These are phyloP conservation scores for Ischnura elegans DNA, from an alignment of 2,888 invertebrate genomes.

Conservation along the genomic window DNA sequence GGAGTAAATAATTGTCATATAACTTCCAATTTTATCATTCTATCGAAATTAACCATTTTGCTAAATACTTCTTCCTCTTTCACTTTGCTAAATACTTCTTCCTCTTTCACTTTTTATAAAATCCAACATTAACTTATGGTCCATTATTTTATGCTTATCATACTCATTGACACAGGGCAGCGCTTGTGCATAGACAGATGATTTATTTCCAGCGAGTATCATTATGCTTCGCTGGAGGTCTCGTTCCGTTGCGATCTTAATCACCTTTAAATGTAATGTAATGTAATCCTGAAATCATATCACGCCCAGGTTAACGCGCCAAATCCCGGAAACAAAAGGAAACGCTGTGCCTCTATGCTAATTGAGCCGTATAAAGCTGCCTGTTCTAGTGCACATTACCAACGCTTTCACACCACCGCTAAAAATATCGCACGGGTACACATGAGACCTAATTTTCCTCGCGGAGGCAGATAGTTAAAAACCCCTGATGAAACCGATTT, in stretches of 20 bases:
- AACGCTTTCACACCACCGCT: conserved; percentile 3
- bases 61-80: no score
- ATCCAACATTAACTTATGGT: no score
- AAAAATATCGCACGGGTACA: conserved; percentile 18
- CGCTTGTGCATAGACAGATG: not conserved
- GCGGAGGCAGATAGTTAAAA: conserved; percentile 40
- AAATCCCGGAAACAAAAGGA: not conserved
- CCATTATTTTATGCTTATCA: no score
- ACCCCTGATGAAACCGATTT: conserved; percentile 9
- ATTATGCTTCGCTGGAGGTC: not conserved
- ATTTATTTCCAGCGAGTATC: not conserved
- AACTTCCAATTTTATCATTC: no score
- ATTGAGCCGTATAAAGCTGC: conserved; percentile 51
- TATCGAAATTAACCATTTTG: no score
- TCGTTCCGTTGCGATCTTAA: not conserved
- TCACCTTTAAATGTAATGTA: conserved; percentile 1
- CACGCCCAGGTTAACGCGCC: conserved; percentile 4
- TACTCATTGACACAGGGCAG: no score
- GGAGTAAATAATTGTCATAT: no score
- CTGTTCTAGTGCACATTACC: conserved; percentile 22
- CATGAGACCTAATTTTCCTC: conserved; percentile 30
- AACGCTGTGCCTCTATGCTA: conserved; percentile 17
- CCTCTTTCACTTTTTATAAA: no score
- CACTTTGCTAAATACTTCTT: no score
- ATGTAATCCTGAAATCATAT: no score